Percentiles rank a stretch among this genome's conserved stretches.
phyloP scores from a whole-genome alignment of 2,797 vertebrate species.

The Phrynocephalus guinanensis region DNA sequence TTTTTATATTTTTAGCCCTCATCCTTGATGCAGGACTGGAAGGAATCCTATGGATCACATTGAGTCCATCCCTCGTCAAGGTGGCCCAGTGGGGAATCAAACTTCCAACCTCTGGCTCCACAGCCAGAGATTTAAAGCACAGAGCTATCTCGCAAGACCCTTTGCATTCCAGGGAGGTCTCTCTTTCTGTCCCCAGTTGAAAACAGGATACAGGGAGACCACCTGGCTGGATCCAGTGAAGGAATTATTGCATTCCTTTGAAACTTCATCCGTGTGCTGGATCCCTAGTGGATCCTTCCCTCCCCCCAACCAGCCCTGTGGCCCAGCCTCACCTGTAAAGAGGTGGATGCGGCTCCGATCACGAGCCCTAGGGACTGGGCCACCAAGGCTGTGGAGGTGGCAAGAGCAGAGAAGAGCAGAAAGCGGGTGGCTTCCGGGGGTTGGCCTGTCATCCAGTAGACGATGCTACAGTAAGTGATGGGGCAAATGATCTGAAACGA shows the following conservation, averaged over 20 bases:
- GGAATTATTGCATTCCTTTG: neutral
- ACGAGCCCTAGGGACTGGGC: constrained; percentile 96
- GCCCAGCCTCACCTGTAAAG: constrained; percentile 85
- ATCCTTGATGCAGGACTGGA: no score
- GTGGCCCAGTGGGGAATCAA: no score
- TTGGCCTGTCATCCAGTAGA: constrained; percentile 99
- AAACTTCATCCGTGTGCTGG: no score
- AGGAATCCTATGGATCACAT: no score
- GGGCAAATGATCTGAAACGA: constrained; percentile 89
- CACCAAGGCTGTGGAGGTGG: constrained; percentile 92
- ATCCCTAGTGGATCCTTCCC: neutral
- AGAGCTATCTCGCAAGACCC: no score
- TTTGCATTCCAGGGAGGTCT: no score
- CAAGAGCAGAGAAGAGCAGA: constrained; percentile 94
- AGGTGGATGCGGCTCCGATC: constrained; percentile 96
- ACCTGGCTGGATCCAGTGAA: no score
- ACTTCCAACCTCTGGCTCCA: no score
- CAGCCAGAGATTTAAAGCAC: no score
- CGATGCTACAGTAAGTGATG: constrained; percentile 95
- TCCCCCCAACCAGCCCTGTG: accelerated
- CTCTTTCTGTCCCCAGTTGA: neutral
- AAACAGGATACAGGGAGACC: neutral
- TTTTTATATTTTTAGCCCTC: no score
- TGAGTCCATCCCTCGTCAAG: no score
- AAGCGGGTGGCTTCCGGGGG: constrained; percentile 91